phyloP scores from a whole-genome alignment of 2,888 invertebrate genomes.

The Acheta domesticus region DNA sequence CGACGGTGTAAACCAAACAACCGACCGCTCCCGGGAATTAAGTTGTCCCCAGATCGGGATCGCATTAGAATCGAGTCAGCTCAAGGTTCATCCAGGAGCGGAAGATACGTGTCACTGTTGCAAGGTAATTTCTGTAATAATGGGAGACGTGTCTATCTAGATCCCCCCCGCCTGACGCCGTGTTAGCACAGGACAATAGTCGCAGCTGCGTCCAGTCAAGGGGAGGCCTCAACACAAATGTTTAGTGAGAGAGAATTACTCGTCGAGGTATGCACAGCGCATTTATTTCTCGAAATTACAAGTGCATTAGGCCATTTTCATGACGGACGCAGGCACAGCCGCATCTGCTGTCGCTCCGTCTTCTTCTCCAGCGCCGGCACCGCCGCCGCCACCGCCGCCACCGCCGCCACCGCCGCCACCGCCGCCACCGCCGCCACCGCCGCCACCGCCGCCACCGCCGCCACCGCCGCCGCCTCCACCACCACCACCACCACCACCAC shows the following conservation, averaged over 20 bases:
- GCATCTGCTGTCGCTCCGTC: not conserved
- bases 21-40: not conserved
- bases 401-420: too few relatives aligned
- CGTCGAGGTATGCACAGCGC: not conserved
- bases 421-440: too few relatives aligned
- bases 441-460: too few relatives aligned
- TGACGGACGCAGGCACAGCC: not conserved
- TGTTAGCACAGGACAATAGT: not conserved
- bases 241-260: not conserved
- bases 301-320: not conserved
- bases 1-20: not conserved
- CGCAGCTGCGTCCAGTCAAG: not conserved
- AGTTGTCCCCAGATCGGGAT: conserved; percentile 7
- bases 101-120: not conserved
- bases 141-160: conserved; percentile 18
- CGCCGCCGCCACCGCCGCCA: too few relatives aligned
- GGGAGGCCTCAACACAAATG: conserved; percentile 6
- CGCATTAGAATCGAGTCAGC: not conserved
- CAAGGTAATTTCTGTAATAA: not conserved
- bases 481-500: too few relatives aligned
- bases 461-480: too few relatives aligned
- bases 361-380: too few relatives aligned
- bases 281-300: not conserved
- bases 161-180: not conserved
- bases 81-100: not conserved